Base-by-base conservation (phyloP, 2,113 vertebrate genomes). In the Crypturellus undulatus region DNA sequence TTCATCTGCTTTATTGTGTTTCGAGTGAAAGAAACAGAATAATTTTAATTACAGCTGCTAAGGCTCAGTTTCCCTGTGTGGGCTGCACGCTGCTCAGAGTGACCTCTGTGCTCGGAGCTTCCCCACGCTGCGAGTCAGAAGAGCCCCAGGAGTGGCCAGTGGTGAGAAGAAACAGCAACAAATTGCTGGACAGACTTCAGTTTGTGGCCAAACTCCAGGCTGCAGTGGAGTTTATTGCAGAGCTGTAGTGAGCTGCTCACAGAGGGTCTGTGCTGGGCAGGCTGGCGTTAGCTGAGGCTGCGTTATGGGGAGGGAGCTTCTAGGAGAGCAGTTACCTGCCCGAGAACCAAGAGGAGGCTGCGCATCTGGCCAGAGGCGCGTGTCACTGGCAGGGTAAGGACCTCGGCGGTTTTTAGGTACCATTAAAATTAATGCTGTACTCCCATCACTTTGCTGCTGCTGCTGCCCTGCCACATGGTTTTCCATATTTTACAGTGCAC, bases 401-500 rank as follows among this genome's bases (percentile, higher is more conserved):
- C 67, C 78, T 85, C 1, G 12, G 75, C 43, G 64, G 64, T 90
- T 90, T 89, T 91, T 94, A 95, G 87, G 90, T 95, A 64, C 56
- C 83, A 93, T 95, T 95, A 96, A 96, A 92, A 93, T 97, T 89
- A 87, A 93, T 96, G 93, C 60, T 89, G 3, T 91, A 69, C 87
- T 92, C 95, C 80, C 85, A 89, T 96, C 90, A 86, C 79, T 97
- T 92, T 96, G 92, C 94, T 96, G 89, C 88, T 94, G 51, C 86
- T 94, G 51, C 86, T 94, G 79, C 82, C n/a, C 62, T 70, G 64
- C 83, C 89, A 91, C 83, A 64, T 81, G 83, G 87, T 93, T 96
- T 97, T 95, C 95, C 92, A 94, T 96, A 95, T 95, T 97, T 96
- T 84, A 96, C 76, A 87, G 75, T 68, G 86, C 90, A 96, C 89